Conservation (phyloP, 2,797 vertebrate genomes). For the Amblyraja radiata region DNA sequence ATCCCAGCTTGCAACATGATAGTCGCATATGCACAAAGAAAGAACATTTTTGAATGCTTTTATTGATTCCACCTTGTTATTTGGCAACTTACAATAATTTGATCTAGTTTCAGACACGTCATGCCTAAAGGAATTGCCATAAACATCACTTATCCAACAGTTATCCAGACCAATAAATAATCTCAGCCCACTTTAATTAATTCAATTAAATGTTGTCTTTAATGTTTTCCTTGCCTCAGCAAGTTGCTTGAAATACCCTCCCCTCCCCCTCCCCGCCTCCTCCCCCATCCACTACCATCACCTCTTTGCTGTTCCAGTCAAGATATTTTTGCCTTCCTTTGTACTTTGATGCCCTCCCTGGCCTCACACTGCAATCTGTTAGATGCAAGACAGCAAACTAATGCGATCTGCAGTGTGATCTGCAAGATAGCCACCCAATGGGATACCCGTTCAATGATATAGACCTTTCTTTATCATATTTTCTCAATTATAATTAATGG, state of each 20-base stretch:
- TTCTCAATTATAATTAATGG: neutral
- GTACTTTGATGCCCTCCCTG: neutral
- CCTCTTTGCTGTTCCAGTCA: neutral
- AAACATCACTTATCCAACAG: neutral
- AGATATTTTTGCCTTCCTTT: neutral
- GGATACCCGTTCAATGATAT: neutral
- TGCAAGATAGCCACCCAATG: neutral
- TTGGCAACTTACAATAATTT: neutral
- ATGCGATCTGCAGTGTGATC: neutral
- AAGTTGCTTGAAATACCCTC: neutral
- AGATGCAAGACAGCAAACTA: neutral
- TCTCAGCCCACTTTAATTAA: neutral
- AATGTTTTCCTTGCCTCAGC: neutral
- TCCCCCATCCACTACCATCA: no score
- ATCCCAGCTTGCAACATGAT: neutral
- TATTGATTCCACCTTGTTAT: neutral
- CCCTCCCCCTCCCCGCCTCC: no score
- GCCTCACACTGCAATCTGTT: neutral
- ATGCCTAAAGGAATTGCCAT: neutral
- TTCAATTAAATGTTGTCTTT: neutral
- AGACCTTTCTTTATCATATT: neutral
- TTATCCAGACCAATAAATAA: slow-evolving; percentile 15
- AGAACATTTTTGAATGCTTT: neutral
- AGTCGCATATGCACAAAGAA: neutral
- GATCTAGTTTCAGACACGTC: neutral